These are phyloP conservation scores for Smittia sp. DNA, from an alignment of 2,888 invertebrate species.

Conservation along the genomic window DNA sequence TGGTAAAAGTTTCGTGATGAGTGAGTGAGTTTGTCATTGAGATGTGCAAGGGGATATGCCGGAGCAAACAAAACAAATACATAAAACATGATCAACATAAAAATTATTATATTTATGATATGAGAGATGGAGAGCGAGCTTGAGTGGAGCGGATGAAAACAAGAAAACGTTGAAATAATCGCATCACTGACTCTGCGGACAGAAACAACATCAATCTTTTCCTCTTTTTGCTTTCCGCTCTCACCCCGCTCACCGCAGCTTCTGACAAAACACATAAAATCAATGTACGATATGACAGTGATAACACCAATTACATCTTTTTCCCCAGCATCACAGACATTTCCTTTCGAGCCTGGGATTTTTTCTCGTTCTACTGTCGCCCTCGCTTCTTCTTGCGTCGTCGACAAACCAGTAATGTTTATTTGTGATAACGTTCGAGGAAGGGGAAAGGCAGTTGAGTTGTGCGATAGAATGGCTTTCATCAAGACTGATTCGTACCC, in stretches of 20 bases:
- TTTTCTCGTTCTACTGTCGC: background rate
- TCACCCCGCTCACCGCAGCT: background rate
- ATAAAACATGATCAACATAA: conserved; percentile 29
- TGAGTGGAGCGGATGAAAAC: background rate
- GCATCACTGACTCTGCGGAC: conserved; percentile 21
- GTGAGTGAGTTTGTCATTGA: conserved; percentile 17
- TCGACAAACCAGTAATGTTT: background rate
- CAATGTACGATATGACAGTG: conserved; percentile 32
- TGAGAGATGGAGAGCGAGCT: background rate
- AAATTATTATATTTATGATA: conserved; percentile 29
- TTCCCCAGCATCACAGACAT: background rate
- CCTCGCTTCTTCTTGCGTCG: background rate
- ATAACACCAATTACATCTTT: conserved; percentile 36
- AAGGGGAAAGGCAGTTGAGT: background rate
- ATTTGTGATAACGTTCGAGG: background rate
- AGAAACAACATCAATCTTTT: conserved; percentile 18
- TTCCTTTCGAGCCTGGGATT: background rate
- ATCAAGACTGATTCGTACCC: background rate
- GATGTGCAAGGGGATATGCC: background rate
- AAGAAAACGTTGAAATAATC: background rate
- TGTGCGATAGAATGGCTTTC: background rate
- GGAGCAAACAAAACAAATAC: background rate
- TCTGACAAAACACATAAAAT: conserved; percentile 27
- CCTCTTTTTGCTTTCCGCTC: background rate
- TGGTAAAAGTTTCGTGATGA: background rate